Percentiles rank a stretch among this genome's conserved stretches.
These are phyloP conservation scores for Glyphotaelius pellucidus DNA, from an alignment of 2,888 invertebrate genomes.

Conservation along the genomic window DNA sequence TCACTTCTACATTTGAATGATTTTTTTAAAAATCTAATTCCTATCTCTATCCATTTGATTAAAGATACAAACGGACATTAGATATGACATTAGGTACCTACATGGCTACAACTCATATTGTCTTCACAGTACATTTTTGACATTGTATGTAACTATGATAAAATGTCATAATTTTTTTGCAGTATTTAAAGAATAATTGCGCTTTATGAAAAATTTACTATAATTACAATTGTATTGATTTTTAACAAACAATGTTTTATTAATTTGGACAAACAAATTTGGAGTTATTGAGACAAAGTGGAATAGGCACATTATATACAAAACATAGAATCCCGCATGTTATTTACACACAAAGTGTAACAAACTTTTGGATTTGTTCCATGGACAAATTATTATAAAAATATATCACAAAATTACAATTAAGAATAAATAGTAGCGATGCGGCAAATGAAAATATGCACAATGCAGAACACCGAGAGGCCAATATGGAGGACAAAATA, in stretches of 20 bases:
- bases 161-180: neutral
- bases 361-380: neutral
- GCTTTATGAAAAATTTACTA: neutral
- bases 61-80: neutral
- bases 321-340: neutral
- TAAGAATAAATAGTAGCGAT: constrained; percentile 37
- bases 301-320: neutral
- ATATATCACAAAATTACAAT: constrained; percentile 39
- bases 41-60: neutral
- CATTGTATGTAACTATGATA: neutral
- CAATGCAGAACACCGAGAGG: constrained; percentile 51
- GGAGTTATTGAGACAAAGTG: neutral
- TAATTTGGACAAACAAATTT: neutral
- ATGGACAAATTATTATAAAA: neutral
- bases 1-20: too few species aligned
- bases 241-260: neutral
- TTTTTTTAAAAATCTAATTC: too few species aligned
- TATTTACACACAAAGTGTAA: constrained; percentile 12
- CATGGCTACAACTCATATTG: neutral
- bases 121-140: neutral
- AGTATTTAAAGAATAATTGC: neutral
- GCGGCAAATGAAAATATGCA: constrained; percentile 57
- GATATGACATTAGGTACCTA: neutral
- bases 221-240: neutral
- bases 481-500: constrained; percentile 49